A percentile compares a stretch with the other conserved stretches of the same genome.
phyloP scores from a whole-genome alignment of 2,113 vertebrate species.

The Embiotoca jacksoni region DNA sequence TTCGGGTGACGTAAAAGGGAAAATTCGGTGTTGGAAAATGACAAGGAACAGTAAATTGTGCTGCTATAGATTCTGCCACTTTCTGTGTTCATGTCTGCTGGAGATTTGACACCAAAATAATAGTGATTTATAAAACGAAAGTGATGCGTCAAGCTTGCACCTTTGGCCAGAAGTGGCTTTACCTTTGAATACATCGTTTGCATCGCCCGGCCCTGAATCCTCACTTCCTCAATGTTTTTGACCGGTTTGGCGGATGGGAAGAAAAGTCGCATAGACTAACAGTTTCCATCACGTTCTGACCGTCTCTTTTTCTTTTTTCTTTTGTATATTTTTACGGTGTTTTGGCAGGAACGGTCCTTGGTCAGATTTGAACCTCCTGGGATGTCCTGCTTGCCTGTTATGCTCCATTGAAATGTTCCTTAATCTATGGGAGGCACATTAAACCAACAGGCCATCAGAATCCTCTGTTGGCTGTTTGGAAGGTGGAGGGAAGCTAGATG shows the following conservation, averaged over 20 bases:
- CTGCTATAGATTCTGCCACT: too few relatives aligned
- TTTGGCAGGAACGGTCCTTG: conserved; percentile 4
- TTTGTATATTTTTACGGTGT: neutral
- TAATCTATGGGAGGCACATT: neutral
- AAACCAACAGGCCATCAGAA: conserved; percentile 6
- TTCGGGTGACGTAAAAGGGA: too few relatives aligned
- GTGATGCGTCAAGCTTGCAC: too few relatives aligned
- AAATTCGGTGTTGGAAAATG: too few relatives aligned
- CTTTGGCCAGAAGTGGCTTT: too few relatives aligned
- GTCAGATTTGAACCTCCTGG: neutral
- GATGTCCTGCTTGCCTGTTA: neutral
- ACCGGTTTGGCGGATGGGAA: conserved; percentile 6
- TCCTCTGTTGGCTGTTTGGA: conserved; percentile 5
- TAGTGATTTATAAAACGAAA: too few relatives aligned
- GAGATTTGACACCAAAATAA: too few relatives aligned
- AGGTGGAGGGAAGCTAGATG: neutral
- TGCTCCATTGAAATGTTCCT: neutral
- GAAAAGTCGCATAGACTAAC: conserved; percentile 22
- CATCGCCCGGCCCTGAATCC: too few relatives aligned
- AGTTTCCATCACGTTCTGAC: neutral
- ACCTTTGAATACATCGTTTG: too few relatives aligned
- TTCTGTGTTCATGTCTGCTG: too few relatives aligned
- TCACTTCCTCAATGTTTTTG: conserved; percentile 3
- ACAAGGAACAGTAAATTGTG: too few relatives aligned
- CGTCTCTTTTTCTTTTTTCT: neutral